These are phyloP conservation scores for Chaenocephalus aceratus DNA, from an alignment of 2,113 vertebrate genomes.

Conservation along the genomic window DNA sequence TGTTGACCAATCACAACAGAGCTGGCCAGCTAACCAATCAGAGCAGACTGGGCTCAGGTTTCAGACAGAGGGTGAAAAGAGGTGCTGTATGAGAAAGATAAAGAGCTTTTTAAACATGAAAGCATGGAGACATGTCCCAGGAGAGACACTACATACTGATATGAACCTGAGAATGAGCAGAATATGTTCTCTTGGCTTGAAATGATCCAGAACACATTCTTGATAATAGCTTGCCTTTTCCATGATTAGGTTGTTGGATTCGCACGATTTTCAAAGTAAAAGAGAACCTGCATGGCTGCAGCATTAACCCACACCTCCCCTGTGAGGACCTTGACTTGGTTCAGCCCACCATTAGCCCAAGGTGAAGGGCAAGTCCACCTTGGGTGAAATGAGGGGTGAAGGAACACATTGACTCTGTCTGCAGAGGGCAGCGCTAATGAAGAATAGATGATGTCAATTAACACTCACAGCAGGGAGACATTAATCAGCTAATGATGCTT, in stretches of 20 bases:
- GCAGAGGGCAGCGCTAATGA: constrained; percentile 63
- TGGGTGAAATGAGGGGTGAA: constrained; percentile 74
- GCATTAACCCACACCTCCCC: background rate
- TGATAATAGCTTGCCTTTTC: background rate
- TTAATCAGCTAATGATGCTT: constrained; percentile 75
- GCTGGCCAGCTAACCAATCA: too few relatives aligned
- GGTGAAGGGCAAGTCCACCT: constrained; percentile 73
- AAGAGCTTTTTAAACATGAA: too few relatives aligned
- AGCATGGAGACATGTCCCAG: too few relatives aligned
- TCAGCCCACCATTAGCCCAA: constrained; percentile 35
- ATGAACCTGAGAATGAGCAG: too few relatives aligned
- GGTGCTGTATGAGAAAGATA: too few relatives aligned
- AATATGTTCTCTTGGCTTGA: background rate
- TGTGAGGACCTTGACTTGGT: constrained; percentile 38
- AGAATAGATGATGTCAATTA: constrained; percentile 80
- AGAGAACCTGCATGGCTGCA: background rate
- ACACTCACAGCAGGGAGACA: constrained; percentile 62
- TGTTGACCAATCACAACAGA: too few relatives aligned
- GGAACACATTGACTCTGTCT: constrained; percentile 72
- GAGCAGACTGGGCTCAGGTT: too few relatives aligned
- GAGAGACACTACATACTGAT: too few relatives aligned
- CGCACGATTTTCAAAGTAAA: background rate
- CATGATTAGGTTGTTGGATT: background rate
- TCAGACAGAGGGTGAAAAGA: too few relatives aligned
- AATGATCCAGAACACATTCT: background rate